Base-by-base conservation (phyloP, 2,113 vertebrate genomes). In the Colinus virginianus region DNA sequence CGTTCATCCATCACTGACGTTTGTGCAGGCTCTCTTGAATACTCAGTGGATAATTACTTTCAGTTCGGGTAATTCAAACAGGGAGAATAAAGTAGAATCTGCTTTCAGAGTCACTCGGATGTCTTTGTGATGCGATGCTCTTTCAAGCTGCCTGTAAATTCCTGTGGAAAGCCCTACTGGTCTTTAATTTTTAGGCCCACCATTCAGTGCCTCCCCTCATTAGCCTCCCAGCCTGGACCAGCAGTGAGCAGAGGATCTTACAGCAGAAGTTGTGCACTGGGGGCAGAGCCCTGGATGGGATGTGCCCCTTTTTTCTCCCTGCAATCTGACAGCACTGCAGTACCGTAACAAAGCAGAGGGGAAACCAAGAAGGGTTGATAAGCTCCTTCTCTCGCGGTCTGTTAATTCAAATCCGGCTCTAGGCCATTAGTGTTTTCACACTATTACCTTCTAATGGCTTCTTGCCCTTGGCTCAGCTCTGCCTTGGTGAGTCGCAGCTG, bases 381-480 rank as follows among this genome's bases (percentile, higher is more conserved):
- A 61, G 64, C 21, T 93, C 46, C 76, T 93, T 86, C 66, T 80
- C 87, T 85, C 78, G 90, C n/a, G 61, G 89, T 6, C 48, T 80
- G 81, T 91, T 93, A 96, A 92, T 94, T 91, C 84, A 91, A 94
- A 92, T 85, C 94, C 95, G 89, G 93, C 91, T 89, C 51, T 74
- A 84, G 76, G 93, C 89, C 87, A 91, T 90, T 75, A 94, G 76
- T 80, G 82, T 96, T 96, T 88, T 90, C 93, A 94, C 91, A 87
- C 90, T 93, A 93, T 96, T 95, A 88, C 87, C 90, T 93, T 93
- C 87, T 91, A 84, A 96, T 91, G 71, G 87, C 78, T 94, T 89
- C 87, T 95, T 96, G 93, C 93, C 92, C 82, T 92, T 87, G 91
- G 93, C 95, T 95, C 82, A 88, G 93, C 85, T 85, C 91, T 23